Evolutionary conservation across 2,888 invertebrate genomes (phyloP).

Genomic region (Elgonia sp.): DNA sequence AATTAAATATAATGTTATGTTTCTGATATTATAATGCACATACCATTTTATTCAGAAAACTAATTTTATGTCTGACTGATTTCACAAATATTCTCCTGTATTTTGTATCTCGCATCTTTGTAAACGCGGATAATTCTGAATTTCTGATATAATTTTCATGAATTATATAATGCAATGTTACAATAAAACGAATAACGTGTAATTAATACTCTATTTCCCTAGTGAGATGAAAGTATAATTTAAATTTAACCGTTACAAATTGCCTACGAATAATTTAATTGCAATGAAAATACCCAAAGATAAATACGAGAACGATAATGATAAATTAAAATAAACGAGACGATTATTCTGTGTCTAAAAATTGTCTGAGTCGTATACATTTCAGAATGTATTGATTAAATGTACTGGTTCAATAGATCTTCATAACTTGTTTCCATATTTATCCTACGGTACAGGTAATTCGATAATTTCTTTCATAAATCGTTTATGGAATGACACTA

Average conservation of each 20-base stretch:
- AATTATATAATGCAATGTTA: too few species aligned
- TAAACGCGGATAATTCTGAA: too few species aligned
- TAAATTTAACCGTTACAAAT: background rate
- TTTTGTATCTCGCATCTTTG: too few species aligned
- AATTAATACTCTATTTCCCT: too few species aligned
- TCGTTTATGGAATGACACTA: background rate
- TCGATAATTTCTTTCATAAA: conserved; percentile 9
- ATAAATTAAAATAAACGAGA: conserved; percentile 7
- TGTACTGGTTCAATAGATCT: background rate
- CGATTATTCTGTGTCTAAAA: background rate
- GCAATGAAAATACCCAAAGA: background rate
- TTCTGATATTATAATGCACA: too few species aligned
- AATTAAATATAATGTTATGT: too few species aligned
- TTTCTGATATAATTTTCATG: too few species aligned
- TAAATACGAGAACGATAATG: background rate
- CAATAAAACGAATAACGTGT: too few species aligned
- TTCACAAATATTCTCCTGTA: too few species aligned
- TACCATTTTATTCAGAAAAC: too few species aligned
- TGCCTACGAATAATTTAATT: background rate
- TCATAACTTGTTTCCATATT: conserved; percentile 3
- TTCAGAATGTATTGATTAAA: conserved; percentile 11
- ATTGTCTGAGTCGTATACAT: background rate
- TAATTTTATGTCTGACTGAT: too few species aligned
- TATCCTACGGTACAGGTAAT: background rate
- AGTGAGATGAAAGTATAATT: background rate